These are phyloP conservation scores for Chironomus tepperi DNA, from an alignment of 1,140 invertebrate genomes.

Conservation along the genomic window DNA sequence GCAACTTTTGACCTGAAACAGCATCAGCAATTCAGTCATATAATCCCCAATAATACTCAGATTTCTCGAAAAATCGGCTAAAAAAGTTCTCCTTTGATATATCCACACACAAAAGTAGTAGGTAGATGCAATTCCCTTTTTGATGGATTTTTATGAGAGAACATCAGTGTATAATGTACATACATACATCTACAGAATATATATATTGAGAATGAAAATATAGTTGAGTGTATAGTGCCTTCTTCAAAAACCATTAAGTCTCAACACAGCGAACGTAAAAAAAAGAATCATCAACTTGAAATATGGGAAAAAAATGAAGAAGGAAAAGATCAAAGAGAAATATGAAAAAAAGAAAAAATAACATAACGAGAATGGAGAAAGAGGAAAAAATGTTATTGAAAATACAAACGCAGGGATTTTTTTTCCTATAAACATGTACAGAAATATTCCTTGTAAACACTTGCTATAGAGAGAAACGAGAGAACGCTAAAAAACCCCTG, in stretches of 20 bases:
- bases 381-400: slow-evolving; percentile 21
- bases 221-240: slow-evolving; percentile 21
- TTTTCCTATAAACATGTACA: background rate
- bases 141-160: slow-evolving; percentile 5
- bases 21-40: too few relatives aligned
- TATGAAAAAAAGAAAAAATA: slow-evolving; percentile 24
- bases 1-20: too few relatives aligned
- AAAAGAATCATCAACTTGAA: slow-evolving; percentile 1
- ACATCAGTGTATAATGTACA: background rate
- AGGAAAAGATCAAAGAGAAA: slow-evolving; percentile 20
- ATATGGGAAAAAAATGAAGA: background rate
- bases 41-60: too few relatives aligned
- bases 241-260: slow-evolving; percentile 5
- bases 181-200: background rate
- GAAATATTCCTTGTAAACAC: background rate
- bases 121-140: background rate
- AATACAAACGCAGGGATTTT: slow-evolving; percentile 17
- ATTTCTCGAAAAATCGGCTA: background rate
- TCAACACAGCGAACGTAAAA: background rate
- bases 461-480: background rate
- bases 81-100: slow-evolving; percentile 25
- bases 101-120: slow-evolving; percentile 11
- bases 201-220: background rate
- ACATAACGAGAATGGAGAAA: background rate
- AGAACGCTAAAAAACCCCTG: background rate